Percentiles rank a stretch among this genome's conserved stretches.
Evolutionary conservation across 2,113 vertebrate species (phyloP).

Genomic region (Globicephala melas): DNA sequence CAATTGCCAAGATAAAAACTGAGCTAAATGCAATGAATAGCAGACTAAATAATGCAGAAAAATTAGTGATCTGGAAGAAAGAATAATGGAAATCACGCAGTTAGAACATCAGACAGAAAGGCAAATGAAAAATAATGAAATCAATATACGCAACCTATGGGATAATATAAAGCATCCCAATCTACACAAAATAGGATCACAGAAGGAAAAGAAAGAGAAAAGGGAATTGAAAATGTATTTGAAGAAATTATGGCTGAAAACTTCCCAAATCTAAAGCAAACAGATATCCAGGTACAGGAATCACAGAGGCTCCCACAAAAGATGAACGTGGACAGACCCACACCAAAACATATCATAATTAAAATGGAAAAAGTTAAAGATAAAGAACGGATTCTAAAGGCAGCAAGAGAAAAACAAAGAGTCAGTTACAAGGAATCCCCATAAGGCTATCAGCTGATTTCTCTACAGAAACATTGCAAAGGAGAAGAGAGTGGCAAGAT

Average conservation of each 20-base stretch:
- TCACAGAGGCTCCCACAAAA: not conserved
- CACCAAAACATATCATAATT: not conserved
- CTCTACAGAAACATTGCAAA: not conserved
- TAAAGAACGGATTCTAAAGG: not conserved
- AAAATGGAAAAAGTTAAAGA: not conserved
- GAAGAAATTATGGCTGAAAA: not conserved
- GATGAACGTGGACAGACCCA: not conserved
- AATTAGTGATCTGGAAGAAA: not conserved
- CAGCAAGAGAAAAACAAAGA: not conserved
- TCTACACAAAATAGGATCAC: not conserved
- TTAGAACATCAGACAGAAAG: not conserved
- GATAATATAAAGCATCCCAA: not conserved
- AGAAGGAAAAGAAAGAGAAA: not conserved
- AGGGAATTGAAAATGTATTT: not conserved
- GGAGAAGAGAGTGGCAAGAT: not conserved
- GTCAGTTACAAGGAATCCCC: not conserved
- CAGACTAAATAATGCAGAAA: not conserved
- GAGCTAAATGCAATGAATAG: not conserved
- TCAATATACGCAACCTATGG: not conserved
- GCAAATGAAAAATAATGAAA: not conserved
- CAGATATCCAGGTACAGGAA: not conserved
- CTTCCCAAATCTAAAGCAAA: not conserved
- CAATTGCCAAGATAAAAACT: too few species aligned
- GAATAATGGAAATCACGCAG: not conserved
- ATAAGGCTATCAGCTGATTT: not conserved